These are phyloP conservation scores for Dromaius novaehollandiae DNA, from an alignment of 2,113 vertebrate genomes.

Conservation along the genomic window DNA sequence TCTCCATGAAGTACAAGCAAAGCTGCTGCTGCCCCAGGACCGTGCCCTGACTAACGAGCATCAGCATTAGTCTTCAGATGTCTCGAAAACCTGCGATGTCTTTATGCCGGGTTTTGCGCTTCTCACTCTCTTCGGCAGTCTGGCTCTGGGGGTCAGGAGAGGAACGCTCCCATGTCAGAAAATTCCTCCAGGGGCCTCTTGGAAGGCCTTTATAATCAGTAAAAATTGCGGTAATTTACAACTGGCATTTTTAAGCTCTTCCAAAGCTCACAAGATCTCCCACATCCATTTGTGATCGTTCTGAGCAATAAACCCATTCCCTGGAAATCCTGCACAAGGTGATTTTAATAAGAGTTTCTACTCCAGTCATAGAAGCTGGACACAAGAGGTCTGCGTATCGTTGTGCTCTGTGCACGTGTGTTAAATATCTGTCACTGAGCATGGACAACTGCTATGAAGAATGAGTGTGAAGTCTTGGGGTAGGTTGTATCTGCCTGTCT, in stretches of 20 bases:
- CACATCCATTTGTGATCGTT: neutral
- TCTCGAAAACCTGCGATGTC: neutral
- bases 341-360: neutral
- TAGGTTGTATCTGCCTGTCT: neutral
- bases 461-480: neutral
- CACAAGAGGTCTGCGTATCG: neutral
- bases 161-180: neutral
- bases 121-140: neutral
- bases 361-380: neutral
- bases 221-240: neutral
- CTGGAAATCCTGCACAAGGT: neutral
- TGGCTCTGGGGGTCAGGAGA: accelerated
- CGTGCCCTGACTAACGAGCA: neutral
- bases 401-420: neutral
- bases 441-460: neutral
- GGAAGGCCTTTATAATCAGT: neutral
- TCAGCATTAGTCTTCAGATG: neutral
- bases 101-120: neutral
- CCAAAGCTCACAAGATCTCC: neutral
- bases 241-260: neutral
- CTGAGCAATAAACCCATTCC: neutral
- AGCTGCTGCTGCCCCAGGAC: too few relatives aligned
- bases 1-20: neutral
- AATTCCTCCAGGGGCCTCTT: neutral
- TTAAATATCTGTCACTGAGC: neutral